phyloP scores from a whole-genome alignment of 2,888 invertebrate genomes.

The Adelphocoris suturalis region DNA sequence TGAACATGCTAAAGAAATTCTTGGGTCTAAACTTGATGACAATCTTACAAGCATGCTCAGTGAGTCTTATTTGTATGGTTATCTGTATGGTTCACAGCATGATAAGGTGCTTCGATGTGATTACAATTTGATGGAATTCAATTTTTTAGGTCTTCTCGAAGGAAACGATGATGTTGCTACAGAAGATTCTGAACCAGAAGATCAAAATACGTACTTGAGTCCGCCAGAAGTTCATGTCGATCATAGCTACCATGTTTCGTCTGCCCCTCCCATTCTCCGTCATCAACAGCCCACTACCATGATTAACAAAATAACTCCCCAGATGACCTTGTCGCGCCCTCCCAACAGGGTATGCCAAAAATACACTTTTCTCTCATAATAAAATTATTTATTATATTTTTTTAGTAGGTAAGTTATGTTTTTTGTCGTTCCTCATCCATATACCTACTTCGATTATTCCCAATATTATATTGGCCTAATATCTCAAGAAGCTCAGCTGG shows the following conservation, averaged over 20 bases:
- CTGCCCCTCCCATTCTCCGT: neutral
- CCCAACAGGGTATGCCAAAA: slow-evolving; percentile 4
- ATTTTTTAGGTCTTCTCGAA: slow-evolving; percentile 71
- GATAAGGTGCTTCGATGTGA: neutral
- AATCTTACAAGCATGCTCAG: slow-evolving; percentile 72
- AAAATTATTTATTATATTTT: neutral
- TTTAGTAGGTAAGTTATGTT: neutral
- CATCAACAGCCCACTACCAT: slow-evolving; percentile 5
- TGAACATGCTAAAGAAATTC: slow-evolving; percentile 81
- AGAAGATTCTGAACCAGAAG: neutral
- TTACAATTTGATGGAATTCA: neutral
- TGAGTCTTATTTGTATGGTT: slow-evolving; percentile 55
- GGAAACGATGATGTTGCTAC: slow-evolving; percentile 67
- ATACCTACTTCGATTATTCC: too few species aligned
- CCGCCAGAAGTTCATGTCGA: slow-evolving; percentile 72
- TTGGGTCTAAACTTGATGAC: slow-evolving; percentile 77
- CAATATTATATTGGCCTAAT: too few species aligned
- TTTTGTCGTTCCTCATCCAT: too few species aligned
- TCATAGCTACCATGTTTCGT: slow-evolving; percentile 71
- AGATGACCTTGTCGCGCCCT: slow-evolving; percentile 40
- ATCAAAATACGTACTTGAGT: neutral
- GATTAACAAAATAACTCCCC: slow-evolving; percentile 40
- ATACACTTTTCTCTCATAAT: neutral
- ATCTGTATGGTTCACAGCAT: neutral
- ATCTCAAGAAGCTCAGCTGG: too few species aligned